phyloP scores from a whole-genome alignment of 1,140 invertebrate species.

The Leptopilina boulardi region DNA sequence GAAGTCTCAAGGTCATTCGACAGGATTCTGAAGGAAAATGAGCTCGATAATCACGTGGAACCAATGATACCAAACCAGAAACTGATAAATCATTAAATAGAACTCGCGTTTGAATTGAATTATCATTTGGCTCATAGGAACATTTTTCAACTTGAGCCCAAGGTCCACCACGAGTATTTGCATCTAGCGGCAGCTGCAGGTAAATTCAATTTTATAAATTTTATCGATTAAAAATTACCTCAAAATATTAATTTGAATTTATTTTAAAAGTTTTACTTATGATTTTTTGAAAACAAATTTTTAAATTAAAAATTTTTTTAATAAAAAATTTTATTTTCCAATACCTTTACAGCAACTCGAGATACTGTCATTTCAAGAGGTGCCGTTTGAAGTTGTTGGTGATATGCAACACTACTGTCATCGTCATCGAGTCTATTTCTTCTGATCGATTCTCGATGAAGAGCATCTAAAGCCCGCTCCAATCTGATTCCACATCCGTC shows the following conservation, averaged over 20 bases:
- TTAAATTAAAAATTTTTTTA: conserved; percentile 34
- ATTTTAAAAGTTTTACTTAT: too few species aligned
- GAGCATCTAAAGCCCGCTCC: conserved; percentile 70
- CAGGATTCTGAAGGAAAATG: conserved; percentile 77
- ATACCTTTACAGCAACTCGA: conserved; percentile 69
- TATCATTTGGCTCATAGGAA: conserved; percentile 83
- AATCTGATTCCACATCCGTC: conserved; percentile 69
- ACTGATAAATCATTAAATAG: conserved; percentile 87
- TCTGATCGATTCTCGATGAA: conserved; percentile 62
- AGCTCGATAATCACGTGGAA: conserved; percentile 73
- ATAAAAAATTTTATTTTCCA: conserved; percentile 14
- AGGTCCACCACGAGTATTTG: conserved; percentile 45
- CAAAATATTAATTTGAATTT: too few species aligned
- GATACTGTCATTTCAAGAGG: conserved; percentile 72
- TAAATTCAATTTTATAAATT: conserved; percentile 32
- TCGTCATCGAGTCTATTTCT: conserved; percentile 64
- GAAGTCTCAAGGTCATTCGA: conserved; percentile 86
- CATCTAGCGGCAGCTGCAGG: conserved; percentile 55
- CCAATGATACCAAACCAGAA: conserved; percentile 83
- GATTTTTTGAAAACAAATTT: neutral
- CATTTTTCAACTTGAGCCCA: conserved; percentile 82
- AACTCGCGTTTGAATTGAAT: conserved; percentile 84
- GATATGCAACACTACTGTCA: conserved; percentile 60
- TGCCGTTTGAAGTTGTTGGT: conserved; percentile 65
- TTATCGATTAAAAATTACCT: too few species aligned